Evolutionary conservation across 2,797 vertebrate genomes (phyloP), one percentile per base, ranked within the genome.

Genomic region (Argya squamiceps): DNA sequence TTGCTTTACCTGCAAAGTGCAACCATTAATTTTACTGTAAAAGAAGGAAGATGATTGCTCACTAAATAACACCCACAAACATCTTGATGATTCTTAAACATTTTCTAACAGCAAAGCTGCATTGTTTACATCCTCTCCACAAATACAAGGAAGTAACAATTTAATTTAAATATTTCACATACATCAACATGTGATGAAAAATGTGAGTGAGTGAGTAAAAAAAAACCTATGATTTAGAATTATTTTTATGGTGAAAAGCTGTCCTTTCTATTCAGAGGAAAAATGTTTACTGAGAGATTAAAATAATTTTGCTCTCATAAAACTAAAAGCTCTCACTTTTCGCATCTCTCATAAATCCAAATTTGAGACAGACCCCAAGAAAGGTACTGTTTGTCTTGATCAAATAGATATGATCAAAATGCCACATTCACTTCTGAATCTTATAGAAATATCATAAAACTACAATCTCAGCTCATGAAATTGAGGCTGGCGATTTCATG

Each of bases 21-120:
- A 93, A 93, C 30, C 55, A 56, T 93, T 95, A 71, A 89, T 95
- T 92, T 93, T 71, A 47, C 44, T 74, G 23, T 34, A 91, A 87
- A 91, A 80, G 36, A 67, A 50, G 26, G 36, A 49, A 63, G 70
- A 32, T 47, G 64, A 55, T 55, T 86, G 21, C 56, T 93, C 77
- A 32, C 60, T 59, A 69, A 87, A 65, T 69, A 82, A 63, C 41
- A 58, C 29, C 39, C 68, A 71, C 44, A 84, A 75, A 91, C 71
- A 68, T 91, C 81, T 62, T 78, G 50, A 87, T 76, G 30, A 68
- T 74, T 89, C 52, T 82, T 67, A 79, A 79, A 68, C 37, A 50
- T 26, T 86, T 86, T 88, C 36, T 55, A 69, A 73, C 6, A 13
- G 29, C 24, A 84, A 94, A 89, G 16, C 34, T 68, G 30, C 15